Percentiles rank a stretch among this genome's conserved stretches.
phyloP scores from a whole-genome alignment of 2,113 vertebrate species.

The Serinus canaria region DNA sequence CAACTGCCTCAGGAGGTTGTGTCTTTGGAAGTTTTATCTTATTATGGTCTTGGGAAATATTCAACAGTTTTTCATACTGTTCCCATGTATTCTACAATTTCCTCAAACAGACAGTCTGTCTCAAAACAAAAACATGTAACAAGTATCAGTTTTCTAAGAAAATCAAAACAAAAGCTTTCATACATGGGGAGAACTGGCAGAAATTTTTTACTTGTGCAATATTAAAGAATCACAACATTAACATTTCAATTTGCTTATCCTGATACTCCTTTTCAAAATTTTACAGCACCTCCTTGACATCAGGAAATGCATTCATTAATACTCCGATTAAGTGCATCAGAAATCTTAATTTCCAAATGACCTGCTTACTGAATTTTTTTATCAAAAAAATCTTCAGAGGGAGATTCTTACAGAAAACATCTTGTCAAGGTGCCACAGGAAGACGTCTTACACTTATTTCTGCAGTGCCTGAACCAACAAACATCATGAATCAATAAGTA shows the following conservation, averaged over 20 bases:
- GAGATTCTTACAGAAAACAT: neutral
- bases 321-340: neutral
- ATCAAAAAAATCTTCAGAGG: neutral
- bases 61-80: neutral
- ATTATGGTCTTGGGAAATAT: neutral
- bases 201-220: neutral
- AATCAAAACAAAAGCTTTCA: neutral
- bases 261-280: neutral
- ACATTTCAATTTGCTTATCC: neutral
- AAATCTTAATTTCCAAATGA: neutral
- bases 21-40: neutral
- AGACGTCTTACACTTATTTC: neutral
- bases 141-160: neutral
- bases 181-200: rapidly evolving
- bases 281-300: neutral
- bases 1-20: neutral
- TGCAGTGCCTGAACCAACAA: neutral
- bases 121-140: neutral
- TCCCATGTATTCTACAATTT: neutral
- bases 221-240: neutral
- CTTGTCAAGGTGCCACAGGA: neutral
- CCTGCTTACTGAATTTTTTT: neutral
- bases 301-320: neutral
- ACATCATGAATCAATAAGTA: neutral
- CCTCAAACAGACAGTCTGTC: neutral